These are phyloP conservation scores for Protobothrops flavoviridis DNA, from an alignment of 2,113 vertebrate species.

Conservation along the genomic window DNA sequence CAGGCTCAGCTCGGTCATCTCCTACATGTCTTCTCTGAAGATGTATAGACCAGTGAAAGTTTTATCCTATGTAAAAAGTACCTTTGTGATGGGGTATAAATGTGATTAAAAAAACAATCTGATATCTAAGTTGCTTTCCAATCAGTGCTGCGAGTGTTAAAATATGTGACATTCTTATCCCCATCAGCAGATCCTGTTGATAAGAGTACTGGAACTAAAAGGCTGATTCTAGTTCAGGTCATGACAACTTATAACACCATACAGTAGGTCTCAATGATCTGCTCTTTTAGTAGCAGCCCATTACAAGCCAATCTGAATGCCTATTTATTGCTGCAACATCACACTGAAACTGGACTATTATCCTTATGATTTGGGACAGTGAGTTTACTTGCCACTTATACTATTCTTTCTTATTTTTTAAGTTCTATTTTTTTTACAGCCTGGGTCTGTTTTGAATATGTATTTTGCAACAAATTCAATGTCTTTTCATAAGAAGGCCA, in stretches of 20 bases:
- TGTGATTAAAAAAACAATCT: background rate
- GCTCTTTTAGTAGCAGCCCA: background rate
- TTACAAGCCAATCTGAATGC: background rate
- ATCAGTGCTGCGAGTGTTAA: background rate
- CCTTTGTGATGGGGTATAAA: background rate
- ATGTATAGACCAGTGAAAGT: background rate
- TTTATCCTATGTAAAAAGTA: background rate
- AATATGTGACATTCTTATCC: background rate
- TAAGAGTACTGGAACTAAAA: background rate
- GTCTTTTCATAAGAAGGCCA: slow-evolving; percentile 32
- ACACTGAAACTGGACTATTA: background rate
- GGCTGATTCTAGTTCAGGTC: background rate
- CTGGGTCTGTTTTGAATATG: slow-evolving; percentile 8
- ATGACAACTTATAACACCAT: background rate
- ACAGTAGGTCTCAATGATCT: background rate
- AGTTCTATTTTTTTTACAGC: background rate
- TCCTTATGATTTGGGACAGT: background rate
- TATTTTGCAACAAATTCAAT: slow-evolving; percentile 32
- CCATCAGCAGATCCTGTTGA: background rate
- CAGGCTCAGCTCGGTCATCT: background rate
- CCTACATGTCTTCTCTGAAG: background rate
- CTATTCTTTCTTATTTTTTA: background rate
- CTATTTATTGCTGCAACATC: background rate
- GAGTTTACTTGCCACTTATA: background rate
- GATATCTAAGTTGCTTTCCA: background rate